phyloP scores from a whole-genome alignment of 1,140 invertebrate genomes.

The Drosophila obscura region DNA sequence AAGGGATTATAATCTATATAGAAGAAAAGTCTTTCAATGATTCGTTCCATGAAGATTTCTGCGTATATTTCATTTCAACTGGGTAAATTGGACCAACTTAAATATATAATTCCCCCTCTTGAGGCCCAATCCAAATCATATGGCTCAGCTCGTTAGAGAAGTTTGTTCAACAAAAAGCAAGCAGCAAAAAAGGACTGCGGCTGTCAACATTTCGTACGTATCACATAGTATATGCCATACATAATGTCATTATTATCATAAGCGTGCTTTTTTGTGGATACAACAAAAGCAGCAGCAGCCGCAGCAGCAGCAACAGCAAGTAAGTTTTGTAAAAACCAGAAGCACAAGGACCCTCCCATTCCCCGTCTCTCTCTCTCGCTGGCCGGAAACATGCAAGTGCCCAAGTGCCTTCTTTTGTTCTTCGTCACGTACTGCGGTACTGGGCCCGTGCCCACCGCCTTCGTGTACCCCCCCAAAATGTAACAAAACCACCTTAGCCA shows the following conservation, averaged over 20 bases:
- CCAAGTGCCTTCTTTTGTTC: constrained; percentile 84
- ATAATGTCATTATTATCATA: constrained; percentile 81
- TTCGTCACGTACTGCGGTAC: constrained; percentile 83
- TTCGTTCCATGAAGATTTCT: no score
- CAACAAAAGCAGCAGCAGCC: constrained; percentile 61
- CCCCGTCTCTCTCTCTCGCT: neutral
- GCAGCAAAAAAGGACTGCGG: constrained; percentile 36
- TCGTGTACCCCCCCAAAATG: constrained; percentile 28
- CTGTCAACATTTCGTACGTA: constrained; percentile 29
- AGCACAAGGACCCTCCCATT: constrained; percentile 15
- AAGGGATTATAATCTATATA: no score
- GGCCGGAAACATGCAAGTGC: constrained; percentile 65
- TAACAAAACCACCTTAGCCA: constrained; percentile 48
- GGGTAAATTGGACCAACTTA: neutral
- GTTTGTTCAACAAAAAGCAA: constrained; percentile 49
- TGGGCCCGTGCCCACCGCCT: constrained; percentile 14
- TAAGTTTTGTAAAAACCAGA: constrained; percentile 28
- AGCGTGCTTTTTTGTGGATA: constrained; percentile 82
- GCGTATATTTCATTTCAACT: neutral
- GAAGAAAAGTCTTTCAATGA: no score
- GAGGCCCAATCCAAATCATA: constrained; percentile 3
- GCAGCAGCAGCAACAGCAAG: constrained; percentile 38
- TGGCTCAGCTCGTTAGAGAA: constrained; percentile 66
- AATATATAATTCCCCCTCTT: constrained; percentile 8
- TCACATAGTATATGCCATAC: constrained; percentile 45